These are phyloP conservation scores for Anser cygnoides DNA, from an alignment of 2,113 vertebrate species.

Conservation along the genomic window DNA sequence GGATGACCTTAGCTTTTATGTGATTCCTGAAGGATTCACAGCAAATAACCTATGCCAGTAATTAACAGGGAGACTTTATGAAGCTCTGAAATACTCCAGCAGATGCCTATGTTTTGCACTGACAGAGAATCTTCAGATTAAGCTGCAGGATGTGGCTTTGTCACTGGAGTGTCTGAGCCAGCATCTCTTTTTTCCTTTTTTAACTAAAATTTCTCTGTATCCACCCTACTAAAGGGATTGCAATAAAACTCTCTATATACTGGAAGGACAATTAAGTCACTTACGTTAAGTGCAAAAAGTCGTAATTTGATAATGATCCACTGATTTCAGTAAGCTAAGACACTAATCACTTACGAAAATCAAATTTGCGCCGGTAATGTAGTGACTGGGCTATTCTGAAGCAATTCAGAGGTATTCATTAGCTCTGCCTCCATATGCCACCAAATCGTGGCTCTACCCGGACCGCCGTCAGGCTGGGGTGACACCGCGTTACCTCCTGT, in stretches of 20 bases:
- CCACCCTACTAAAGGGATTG: neutral
- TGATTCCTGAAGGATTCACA: neutral
- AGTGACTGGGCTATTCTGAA: neutral
- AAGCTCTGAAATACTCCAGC: neutral
- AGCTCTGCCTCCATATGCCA: neutral
- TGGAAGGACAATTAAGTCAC: conserved; percentile 37
- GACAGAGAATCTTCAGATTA: neutral
- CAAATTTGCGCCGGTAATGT: conserved; percentile 19
- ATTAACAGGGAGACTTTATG: neutral
- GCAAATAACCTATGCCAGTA: neutral
- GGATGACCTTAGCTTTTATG: neutral
- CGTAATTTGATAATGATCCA: conserved; percentile 40
- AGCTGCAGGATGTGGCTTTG: neutral
- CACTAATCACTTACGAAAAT: conserved; percentile 25
- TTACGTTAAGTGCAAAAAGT: neutral
- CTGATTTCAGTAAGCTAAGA: conserved; percentile 39
- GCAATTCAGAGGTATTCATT: neutral
- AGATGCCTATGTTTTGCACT: neutral
- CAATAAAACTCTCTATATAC: neutral
- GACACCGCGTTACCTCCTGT: rapidly evolving
- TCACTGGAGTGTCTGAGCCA: neutral
- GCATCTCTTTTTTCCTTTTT: neutral
- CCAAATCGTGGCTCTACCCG: neutral
- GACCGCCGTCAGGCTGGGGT: neutral
- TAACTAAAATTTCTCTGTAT: neutral